Evolutionary conservation across 2,797 vertebrate species (phyloP), one percentile per base, ranked within the genome.

Genomic region (Chelidonichthys spinosus): DNA sequence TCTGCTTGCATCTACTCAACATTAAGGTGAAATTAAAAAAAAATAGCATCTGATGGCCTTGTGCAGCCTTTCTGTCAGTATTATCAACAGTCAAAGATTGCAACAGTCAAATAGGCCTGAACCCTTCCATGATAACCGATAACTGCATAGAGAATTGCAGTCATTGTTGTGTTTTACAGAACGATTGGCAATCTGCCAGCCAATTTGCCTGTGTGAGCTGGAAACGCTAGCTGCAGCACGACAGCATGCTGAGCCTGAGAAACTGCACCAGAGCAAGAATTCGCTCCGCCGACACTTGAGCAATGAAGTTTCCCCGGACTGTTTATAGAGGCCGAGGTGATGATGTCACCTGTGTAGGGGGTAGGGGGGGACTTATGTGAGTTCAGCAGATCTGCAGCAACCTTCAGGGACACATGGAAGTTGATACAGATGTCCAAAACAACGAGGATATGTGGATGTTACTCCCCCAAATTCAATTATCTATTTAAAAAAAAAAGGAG

Each of bases 141-240:
- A 43, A 69, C 40, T 5, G 69, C 74, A 9, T 37, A 69, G 58
- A 79, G 73, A 84, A 56, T 54, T 63, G 77, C 60, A 58, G 37
- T 62, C 79, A 55, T 44, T 87, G 77, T 84, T 76, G 65, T 76
- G 67, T 81, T 82, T 87, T 69, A 79, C 73, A 77, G 66, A 70
- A 17, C 37, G 62, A 66, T 25, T 82, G 81, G 80, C 75, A 84
- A 85, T 75, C 72, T 68, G 82, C 79, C 84, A 78, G 62, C 53
- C 63, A 83, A 75, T 78, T 80, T 78, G 69, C 67, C 74, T 79
- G 79, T 62, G 40, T 74, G 84, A 85, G 82, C 76, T 78, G 77
- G 62, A 85, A 74, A 58, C 11, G 62, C 69, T 43, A 33, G 59
- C 64, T 68, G 77, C 76, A 74, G 85, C 81, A 69, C 46, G 37